Percentiles rank a stretch among this genome's conserved stretches.
These are phyloP conservation scores for Amazona finschi DNA, from an alignment of 2,797 vertebrate genomes.

Conservation along the genomic window DNA sequence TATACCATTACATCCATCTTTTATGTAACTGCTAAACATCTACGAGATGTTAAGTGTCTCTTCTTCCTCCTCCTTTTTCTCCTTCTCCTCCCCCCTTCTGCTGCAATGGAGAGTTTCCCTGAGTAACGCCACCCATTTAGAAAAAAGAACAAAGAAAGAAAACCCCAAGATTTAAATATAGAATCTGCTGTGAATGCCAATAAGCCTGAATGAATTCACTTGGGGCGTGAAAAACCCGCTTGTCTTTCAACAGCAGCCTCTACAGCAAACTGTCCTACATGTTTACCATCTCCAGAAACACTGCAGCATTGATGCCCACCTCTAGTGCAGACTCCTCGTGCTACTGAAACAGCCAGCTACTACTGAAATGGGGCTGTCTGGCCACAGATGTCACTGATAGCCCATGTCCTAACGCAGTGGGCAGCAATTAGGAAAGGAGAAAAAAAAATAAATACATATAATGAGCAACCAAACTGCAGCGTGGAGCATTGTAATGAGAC, in stretches of 20 bases:
- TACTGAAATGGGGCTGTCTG: fast-evolving
- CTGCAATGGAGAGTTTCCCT: not conserved
- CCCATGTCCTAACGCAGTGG: not conserved
- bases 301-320: constrained; percentile 24
- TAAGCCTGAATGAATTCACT: not conserved
- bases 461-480: not conserved
- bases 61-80: not conserved
- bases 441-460: fast-evolving
- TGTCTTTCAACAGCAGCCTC: not conserved
- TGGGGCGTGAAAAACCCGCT: not conserved
- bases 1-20: not conserved
- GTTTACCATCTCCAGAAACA: not conserved
- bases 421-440: not conserved
- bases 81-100: not conserved
- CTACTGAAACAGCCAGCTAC: not conserved
- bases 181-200: not conserved
- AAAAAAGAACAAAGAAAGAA: not conserved
- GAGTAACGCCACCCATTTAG: fast-evolving
- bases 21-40: not conserved
- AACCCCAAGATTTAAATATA: not conserved
- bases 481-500: not conserved
- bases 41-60: not conserved
- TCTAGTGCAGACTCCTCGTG: not conserved
- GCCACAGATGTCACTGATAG: not conserved
- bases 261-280: not conserved